Conservation (phyloP, 2,797 vertebrate species). For the Gorsachius magnificus region DNA sequence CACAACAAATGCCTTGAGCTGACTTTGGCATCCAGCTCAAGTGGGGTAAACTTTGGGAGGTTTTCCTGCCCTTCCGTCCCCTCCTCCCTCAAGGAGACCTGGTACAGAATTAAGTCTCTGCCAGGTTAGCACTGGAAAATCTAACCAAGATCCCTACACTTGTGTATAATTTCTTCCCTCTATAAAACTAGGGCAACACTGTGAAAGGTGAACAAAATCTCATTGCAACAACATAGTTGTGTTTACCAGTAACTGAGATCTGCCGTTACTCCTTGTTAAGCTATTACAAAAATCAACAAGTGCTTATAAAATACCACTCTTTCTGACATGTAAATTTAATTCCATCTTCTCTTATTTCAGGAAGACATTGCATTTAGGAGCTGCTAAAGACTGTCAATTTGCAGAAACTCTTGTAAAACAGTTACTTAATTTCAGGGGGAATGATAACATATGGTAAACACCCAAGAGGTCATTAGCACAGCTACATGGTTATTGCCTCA, state of each 20-base stretch:
- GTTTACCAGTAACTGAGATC: background rate
- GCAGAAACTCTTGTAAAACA: conserved; percentile 14
- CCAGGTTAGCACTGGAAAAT: background rate
- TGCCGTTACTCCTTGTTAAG: background rate
- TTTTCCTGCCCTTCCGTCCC: background rate
- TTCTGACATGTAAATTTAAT: conserved; percentile 13
- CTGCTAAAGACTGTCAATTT: background rate
- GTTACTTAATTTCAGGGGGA: conserved; percentile 26
- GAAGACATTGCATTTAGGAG: background rate
- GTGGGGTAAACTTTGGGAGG: background rate
- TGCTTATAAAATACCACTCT: background rate
- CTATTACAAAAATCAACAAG: background rate
- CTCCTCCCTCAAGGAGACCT: background rate
- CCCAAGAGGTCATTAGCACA: conserved; percentile 14
- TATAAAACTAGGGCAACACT: background rate
- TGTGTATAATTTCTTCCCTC: background rate
- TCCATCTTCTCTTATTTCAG: background rate
- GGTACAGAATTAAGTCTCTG: background rate
- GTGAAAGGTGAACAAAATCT: background rate
- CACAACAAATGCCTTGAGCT: background rate
- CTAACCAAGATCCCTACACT: background rate
- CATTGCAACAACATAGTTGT: background rate
- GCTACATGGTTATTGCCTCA: background rate
- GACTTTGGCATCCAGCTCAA: background rate
- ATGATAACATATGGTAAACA: background rate